Base-by-base conservation (phyloP, 2,888 invertebrate genomes). In the Melanchra persicariae region DNA sequence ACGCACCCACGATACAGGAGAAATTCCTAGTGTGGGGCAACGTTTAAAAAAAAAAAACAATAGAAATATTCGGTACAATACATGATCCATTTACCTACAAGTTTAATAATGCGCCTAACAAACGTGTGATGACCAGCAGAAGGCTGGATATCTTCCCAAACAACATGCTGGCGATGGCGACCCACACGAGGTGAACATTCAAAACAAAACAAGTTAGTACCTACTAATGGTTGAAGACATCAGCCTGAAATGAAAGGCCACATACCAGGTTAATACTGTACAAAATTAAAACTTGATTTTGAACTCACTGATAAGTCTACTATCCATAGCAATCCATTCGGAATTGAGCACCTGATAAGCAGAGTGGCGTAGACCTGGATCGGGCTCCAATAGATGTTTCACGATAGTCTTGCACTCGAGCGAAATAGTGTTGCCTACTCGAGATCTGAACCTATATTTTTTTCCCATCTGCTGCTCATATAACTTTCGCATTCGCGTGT, bases 311-410 rank as follows among this genome's bases (percentile, higher is more conserved):
- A 94, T 95, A 55, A 97, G 94, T 82, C 97, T 94, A 73, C 97
- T 96, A 91, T 98, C 97, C 97, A 97, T 97, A 79, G 96, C 96
- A 86, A 97, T 94, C 97, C 97, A 98, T 47, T 97, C 97, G 12
- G 96, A 96, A 63, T 85, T 93, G 34, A 97, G 85, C 45, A 97
- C 88, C 84, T 97, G 96, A 1, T 96, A 94, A 30, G 97, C 92
- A 66, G 91, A 94, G 90, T 96, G 96, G 30, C 98, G 91, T 58
- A 96, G 85, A 5, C 95, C 94, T 0, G 96, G 94, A 80, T 98
- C 97, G 0, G 98, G 98, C 87, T 98, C 98, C 77, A 98, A 90
- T 71, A 98, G 93, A 87, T 96, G 94, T 55, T 95, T 93, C 5
- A 98, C 96, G 4, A 98, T 90, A 55, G 95, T 93, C 90, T 97